A percentile compares a stretch with the other conserved stretches of the same genome.
Evolutionary conservation across 2,888 invertebrate genomes (phyloP).

Genomic region (Odontothrips loti): DNA sequence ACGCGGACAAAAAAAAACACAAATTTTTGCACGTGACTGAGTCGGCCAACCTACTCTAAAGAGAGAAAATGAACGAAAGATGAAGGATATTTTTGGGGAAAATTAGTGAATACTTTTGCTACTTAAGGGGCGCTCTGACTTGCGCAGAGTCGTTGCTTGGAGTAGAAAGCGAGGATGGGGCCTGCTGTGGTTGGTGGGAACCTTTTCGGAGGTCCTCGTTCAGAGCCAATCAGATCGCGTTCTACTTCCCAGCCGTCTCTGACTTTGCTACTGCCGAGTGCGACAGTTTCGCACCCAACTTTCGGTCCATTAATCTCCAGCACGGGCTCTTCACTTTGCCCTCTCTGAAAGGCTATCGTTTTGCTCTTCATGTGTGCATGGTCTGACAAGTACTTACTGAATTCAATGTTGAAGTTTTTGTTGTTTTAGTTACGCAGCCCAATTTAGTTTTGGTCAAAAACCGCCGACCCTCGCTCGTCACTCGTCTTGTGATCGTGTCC

Average conservation of each 20-base stretch:
- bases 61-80: background rate
- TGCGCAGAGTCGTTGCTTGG: background rate
- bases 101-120: background rate
- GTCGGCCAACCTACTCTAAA: background rate
- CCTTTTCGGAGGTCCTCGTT: background rate
- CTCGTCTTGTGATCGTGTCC: conserved; percentile 24
- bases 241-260: conserved; percentile 8
- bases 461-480: conserved; percentile 18
- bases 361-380: conserved; percentile 1
- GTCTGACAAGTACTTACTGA: conserved; percentile 18
- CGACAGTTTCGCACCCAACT: background rate
- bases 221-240: conserved; percentile 2
- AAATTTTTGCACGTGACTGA: conserved; percentile 16
- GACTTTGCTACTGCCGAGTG: conserved; percentile 1
- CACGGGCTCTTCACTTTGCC: background rate
- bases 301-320: background rate
- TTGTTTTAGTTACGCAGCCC: background rate
- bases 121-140: no score
- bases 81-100: background rate
- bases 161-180: background rate
- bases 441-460: background rate
- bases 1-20: background rate
- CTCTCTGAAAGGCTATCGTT: background rate
- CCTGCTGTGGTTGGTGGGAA: background rate
- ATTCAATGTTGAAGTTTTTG: background rate